Base-by-base conservation (phyloP, 2,888 invertebrate species). In the Clitarchus hookeri region DNA sequence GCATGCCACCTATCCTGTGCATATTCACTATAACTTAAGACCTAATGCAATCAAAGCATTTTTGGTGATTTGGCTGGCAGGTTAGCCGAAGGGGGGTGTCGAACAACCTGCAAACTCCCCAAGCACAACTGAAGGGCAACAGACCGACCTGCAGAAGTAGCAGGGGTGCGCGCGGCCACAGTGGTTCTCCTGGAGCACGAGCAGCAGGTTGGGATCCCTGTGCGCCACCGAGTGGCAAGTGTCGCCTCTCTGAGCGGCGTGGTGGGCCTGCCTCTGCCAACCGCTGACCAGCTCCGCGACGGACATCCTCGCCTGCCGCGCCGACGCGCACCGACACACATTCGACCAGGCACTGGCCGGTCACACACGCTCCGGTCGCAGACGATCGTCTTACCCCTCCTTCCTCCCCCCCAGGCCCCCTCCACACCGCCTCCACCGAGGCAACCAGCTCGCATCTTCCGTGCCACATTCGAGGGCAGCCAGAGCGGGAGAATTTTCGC, bases 151-250 rank as follows among this genome's bases (percentile, higher is more conserved):
- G 92, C 92, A 92, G 89, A 92, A 92, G 88, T 91, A 92, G 89
- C 92, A 92, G 86, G 92, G 91, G 27, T 91, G 91, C 87, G 91
- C 91, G 86, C 91, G 90, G 19, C 80, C 25, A 88, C 92, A 92
- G 89, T 92, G 91, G 48, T 82, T 86, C 44, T 86, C 87, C 86
- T 87, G 86, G 86, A 92, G 89, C 84, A 92, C 92, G 84, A 91
- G 89, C 85, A 92, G 89, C 85, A 92, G 89, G 89, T 92, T 91
- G 12, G 91, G 90, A 88, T 92, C 92, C 86, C 91, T 88, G 88
- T 92, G 92, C 36, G 92, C 92, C 65, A 92, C 92, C 86, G 92
- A 92, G 87, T 90, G 90, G 88, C 92, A 92, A 36, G 90, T 89
- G 84, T 87, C 88, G 44, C 25, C 89, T 88, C 84, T 12, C n/a